Conservation (phyloP, 2,113 vertebrate genomes). For the Desmodus rotundus region DNA sequence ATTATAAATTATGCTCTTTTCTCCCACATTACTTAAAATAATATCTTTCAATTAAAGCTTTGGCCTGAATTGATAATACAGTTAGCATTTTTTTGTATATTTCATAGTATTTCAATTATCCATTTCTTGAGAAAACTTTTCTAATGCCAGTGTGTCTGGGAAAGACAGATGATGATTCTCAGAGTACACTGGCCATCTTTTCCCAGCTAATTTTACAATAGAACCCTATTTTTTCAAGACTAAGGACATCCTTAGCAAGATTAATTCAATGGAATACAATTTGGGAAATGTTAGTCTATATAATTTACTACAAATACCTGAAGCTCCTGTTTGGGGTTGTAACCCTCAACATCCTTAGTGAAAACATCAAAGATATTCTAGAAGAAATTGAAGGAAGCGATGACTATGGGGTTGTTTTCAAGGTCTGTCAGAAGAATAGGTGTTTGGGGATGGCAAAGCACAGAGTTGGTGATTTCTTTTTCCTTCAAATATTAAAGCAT, state of each 20-base stretch:
- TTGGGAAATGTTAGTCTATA: neutral
- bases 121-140: neutral
- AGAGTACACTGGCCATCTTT: neutral
- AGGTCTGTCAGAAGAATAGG: neutral
- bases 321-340: neutral
- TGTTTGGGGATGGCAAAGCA: neutral
- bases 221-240: neutral
- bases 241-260: neutral
- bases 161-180: neutral
- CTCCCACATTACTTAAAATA: neutral
- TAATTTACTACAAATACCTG: neutral
- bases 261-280: neutral
- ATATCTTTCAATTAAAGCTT: slow-evolving; percentile 6
- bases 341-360: neutral
- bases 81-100: neutral
- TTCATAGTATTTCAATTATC: neutral
- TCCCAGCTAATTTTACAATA: neutral
- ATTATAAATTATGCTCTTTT: neutral
- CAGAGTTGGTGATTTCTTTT: neutral
- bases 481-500: neutral
- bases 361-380: neutral
- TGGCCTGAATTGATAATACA: neutral
- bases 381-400: neutral
- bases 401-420: neutral
- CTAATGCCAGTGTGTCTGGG: neutral